A percentile compares a stretch with the other conserved stretches of the same genome.
These are phyloP conservation scores for Eupsilia transversa DNA, from an alignment of 2,888 invertebrate species.

Conservation along the genomic window DNA sequence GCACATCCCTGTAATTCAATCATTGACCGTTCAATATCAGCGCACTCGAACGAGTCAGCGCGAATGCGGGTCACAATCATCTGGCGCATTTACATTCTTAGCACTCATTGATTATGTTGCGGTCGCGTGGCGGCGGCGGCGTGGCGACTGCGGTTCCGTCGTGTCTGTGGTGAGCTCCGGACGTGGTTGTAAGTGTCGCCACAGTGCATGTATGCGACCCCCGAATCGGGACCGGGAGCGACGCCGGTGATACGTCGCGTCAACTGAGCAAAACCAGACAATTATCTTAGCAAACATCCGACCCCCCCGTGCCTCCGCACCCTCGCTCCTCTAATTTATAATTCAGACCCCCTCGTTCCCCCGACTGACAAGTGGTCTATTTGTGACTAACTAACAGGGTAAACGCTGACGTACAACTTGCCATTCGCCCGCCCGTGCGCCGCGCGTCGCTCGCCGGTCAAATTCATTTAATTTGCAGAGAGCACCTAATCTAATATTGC, in stretches of 20 bases:
- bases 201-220: not conserved
- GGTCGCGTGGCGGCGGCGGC: slow-evolving; percentile 2
- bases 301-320: slow-evolving; percentile 1
- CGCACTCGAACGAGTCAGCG: not conserved
- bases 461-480: slow-evolving; percentile 45
- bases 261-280: slow-evolving; percentile 46
- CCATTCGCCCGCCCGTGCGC: slow-evolving; percentile 14
- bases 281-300: slow-evolving; percentile 65
- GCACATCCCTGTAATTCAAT: slow-evolving; percentile 13
- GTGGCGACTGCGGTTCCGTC: not conserved
- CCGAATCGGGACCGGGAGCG: not conserved
- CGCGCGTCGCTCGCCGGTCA: slow-evolving; percentile 1
- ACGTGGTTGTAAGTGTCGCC: not conserved
- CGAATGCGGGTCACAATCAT: slow-evolving; percentile 13
- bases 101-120: slow-evolving; percentile 9
- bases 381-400: slow-evolving; percentile 56
- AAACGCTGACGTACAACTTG: slow-evolving; percentile 47
- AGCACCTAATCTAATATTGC: slow-evolving; percentile 35
- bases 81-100: slow-evolving; percentile 6
- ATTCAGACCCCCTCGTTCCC: slow-evolving; percentile 40
- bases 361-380: slow-evolving; percentile 51
- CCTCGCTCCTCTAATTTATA: slow-evolving; percentile 57
- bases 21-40: slow-evolving; percentile 25
- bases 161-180: not conserved
- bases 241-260: not conserved